phyloP scores from a whole-genome alignment of 1,140 invertebrate species.

The Andrena cerasifolii region DNA sequence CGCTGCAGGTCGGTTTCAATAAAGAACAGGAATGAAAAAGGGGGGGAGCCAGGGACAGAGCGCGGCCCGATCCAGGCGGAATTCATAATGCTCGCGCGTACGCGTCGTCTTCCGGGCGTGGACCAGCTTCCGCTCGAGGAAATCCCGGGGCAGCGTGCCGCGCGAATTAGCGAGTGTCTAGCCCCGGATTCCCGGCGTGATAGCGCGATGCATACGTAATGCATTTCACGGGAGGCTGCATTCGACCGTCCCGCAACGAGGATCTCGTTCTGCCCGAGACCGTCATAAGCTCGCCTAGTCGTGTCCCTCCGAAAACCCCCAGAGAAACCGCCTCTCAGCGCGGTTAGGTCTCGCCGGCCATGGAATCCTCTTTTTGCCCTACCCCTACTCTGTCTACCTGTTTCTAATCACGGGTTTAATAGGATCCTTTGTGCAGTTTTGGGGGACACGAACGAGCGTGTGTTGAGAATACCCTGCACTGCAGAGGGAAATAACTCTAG shows the following conservation, averaged over 20 bases:
- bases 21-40: constrained; percentile 43
- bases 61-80: constrained; percentile 15
- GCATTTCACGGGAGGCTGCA: constrained; percentile 52
- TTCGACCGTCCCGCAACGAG: constrained; percentile 32
- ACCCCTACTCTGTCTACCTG: neutral
- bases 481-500: too few relatives aligned
- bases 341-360: neutral
- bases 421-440: neutral
- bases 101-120: constrained; percentile 9
- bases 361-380: neutral
- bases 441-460: too few relatives aligned
- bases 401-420: neutral
- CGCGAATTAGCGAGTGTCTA: constrained; percentile 62
- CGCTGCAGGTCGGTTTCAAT: constrained; percentile 43
- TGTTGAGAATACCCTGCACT: too few relatives aligned
- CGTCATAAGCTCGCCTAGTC: constrained; percentile 17
- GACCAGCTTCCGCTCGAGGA: constrained; percentile 50
- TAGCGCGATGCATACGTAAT: constrained; percentile 67
- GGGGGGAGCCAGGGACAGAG: neutral
- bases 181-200: constrained; percentile 56
- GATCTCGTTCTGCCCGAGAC: constrained; percentile 38
- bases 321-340: neutral
- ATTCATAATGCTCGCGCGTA: constrained; percentile 51
- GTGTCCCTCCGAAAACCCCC: neutral
- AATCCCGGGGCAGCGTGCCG: constrained; percentile 33